These are phyloP conservation scores for Dryobota labecula DNA, from an alignment of 2,888 invertebrate genomes.

Conservation along the genomic window DNA sequence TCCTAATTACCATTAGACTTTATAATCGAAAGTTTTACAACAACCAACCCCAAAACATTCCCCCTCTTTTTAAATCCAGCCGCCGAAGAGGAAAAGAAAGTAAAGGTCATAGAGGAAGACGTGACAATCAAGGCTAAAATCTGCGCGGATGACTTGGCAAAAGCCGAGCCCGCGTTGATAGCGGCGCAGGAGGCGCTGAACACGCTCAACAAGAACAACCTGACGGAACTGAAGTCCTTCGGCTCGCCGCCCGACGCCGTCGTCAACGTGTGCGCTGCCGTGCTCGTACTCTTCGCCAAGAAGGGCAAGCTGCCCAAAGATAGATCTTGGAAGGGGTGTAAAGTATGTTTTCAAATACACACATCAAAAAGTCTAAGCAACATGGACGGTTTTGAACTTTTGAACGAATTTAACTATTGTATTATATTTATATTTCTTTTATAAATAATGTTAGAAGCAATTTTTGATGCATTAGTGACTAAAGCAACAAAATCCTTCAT, in stretches of 20 bases:
- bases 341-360: slow-evolving; percentile 86
- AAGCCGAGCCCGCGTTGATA: slow-evolving; percentile 97
- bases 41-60: background rate
- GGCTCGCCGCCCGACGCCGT: slow-evolving; percentile 97
- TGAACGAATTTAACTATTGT: no score
- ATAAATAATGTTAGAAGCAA: no score
- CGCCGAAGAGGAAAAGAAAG: slow-evolving; percentile 97
- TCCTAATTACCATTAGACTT: background rate
- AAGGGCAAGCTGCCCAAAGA: slow-evolving; percentile 97
- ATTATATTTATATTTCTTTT: no score
- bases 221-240: slow-evolving; percentile 98
- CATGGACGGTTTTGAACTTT: no score
- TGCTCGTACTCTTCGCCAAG: slow-evolving; percentile 95
- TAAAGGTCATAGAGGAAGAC: slow-evolving; percentile 96
- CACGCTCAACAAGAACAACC: slow-evolving; percentile 97
- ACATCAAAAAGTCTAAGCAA: no score
- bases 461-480: no score
- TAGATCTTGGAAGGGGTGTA: slow-evolving; percentile 97
- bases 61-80: slow-evolving; percentile 77
- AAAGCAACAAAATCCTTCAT: no score
- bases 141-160: slow-evolving; percentile 96
- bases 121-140: slow-evolving; percentile 96
- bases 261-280: slow-evolving; percentile 96
- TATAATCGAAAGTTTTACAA: background rate
- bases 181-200: slow-evolving; percentile 98